A percentile compares a stretch with the other conserved stretches of the same genome.
These are phyloP conservation scores for Actinia equina DNA, from an alignment of 64 coral and sea anemone genomes.

Conservation along the genomic window DNA sequence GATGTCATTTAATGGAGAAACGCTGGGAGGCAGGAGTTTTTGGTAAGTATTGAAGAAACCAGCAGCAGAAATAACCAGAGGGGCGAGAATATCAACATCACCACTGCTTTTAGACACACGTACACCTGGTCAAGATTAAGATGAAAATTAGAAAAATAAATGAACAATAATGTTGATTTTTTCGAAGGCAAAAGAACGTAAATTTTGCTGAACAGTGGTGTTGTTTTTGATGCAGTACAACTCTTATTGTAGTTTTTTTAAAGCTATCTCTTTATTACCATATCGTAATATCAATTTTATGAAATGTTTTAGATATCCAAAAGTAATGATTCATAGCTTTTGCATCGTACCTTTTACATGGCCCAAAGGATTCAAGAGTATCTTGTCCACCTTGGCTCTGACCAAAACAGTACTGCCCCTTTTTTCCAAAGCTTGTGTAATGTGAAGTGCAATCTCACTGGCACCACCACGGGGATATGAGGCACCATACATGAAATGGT, in stretches of 20 bases:
- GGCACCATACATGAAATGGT: conserved; percentile 74
- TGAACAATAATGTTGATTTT: too few species aligned
- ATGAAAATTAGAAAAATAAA: background rate
- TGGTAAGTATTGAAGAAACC: conserved; percentile 89
- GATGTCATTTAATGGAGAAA: conserved; percentile 19
- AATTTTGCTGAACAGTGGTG: background rate
- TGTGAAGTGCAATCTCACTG: conserved; percentile 83
- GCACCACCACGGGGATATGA: conserved; percentile 83
- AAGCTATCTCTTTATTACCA: too few species aligned
- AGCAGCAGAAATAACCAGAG: conserved; percentile 72
- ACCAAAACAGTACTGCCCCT: conserved; percentile 69
- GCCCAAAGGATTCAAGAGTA: conserved; percentile 67
- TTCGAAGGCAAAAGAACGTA: too few species aligned
- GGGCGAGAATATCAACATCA: conserved; percentile 82
- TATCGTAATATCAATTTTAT: too few species aligned
- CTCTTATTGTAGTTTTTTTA: too few species aligned
- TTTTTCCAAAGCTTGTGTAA: conserved; percentile 78
- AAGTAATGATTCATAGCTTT: background rate
- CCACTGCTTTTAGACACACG: conserved; percentile 78
- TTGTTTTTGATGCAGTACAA: background rate
- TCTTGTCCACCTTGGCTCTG: conserved; percentile 66
- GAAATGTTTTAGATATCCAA: too few species aligned
- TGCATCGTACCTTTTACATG: conserved; percentile 62
- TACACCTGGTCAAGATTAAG: conserved; percentile 62
- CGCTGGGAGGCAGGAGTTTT: conserved; percentile 31